Evolutionary conservation across 30 jellyfish, hydroid and myxozoan genomes (phyloP), one percentile per base, ranked within the genome.

Genomic region (Thelohanellus kitauei): DNA sequence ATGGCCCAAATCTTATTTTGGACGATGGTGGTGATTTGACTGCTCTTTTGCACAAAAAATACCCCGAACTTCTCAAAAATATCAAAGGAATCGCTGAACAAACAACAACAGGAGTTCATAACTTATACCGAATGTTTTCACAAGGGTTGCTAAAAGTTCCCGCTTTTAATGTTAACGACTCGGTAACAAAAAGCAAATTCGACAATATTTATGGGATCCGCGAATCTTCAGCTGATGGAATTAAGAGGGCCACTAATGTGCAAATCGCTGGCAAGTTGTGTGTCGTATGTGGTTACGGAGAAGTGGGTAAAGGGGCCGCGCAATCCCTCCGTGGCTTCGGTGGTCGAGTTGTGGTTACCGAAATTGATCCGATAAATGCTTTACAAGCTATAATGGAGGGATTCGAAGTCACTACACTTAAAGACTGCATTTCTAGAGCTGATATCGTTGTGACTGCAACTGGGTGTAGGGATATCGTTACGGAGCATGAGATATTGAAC

Each of bases 331-430:
- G 25, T 12, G 45, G 45, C 4, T 8, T 4, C 8, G 45, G 45
- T 12, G 45, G 24, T 17, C 11, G 6, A 13, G 15, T 35, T 35
- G 45, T 35, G 8, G 47, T 73, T 33, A 35, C 45, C 6, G 14
- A 35, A 13, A 35, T 35, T 8, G 45, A 35, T 35, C 45, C 45
- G 11, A 35, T 35, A 5, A 12, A 17, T 35, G 14, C 45, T 4
- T 17, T 35, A 6, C 45, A 35, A 35, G 45, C 14, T 8, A 6
- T 23, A 13, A 35, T 35, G 45, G 17, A 13, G 25, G 45, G 45
- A 4, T 35, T 6, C 14, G 8, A 4, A 35, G 5, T 35, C 11
- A 13, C 25, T 13, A 13, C 45, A 13, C 6, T 35, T 5, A 23
- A 35, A 10, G 15, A 35, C 8, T 13, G 27, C 27, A 6, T 17